Evolutionary conservation across 2,888 invertebrate species (phyloP), one percentile per base, ranked within the genome.

Genomic region (Plebejus melissa): DNA sequence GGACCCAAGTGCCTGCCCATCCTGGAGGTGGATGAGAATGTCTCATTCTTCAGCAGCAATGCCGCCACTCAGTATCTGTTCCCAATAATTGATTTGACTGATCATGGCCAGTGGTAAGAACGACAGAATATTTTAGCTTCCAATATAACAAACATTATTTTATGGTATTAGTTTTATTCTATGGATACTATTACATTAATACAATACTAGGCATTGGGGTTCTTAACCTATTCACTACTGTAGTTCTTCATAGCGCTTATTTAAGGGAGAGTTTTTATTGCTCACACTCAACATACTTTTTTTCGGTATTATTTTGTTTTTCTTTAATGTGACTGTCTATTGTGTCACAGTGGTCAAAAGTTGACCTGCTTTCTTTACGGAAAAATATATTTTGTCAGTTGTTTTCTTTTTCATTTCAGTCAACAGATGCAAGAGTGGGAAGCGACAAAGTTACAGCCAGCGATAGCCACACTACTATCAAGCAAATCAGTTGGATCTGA

Each of bases 31-130:
- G 94, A 95, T 76, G 94, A 94, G 74, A 95, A 95, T 65, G 83
- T 94, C 28, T 90, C 88, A 72, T 87, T 97, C 82, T 97, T 97
- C 88, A 96, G 96, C 69, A 94, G 95, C 75, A 96, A 96, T 88
- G 96, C 97, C 1, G 96, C 96, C 0, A 91, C 95, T 22, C 95
- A 95, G 83, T 96, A 95, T 84, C 86, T 97, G 74, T 92, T 95
- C 76, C 95, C 95, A 1, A 82, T 88, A 0, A 38, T 88, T 77
- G 91, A 92, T 77, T 69, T 90, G 88, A 80, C 88, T 0, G 80
- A 85, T 46, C 85, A 89, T 80, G 88, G 90, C 54, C 85, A 86
- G 76, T 90, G 90, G 91, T 90, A 78, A 79, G 86, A 81, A 81
- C 80, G 4, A 32, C 41, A 32, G 2, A 32, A 41, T 65, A 1